These are phyloP conservation scores for Lasioglossum marginatum DNA, from an alignment of 2,888 invertebrate species.

Conservation along the genomic window DNA sequence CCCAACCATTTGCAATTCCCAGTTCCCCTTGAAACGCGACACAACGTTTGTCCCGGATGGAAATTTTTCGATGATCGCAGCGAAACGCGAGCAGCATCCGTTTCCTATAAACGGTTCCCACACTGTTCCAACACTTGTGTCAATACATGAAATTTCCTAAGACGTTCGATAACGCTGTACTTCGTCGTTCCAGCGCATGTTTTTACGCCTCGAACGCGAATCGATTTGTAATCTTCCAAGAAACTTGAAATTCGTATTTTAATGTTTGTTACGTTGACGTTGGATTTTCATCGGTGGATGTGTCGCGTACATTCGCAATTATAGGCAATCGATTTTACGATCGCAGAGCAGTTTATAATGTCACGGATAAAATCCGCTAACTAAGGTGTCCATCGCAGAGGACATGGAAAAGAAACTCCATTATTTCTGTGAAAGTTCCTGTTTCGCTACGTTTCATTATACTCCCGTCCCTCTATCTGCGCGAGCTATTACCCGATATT, in stretches of 20 bases:
- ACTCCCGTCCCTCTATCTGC: neutral
- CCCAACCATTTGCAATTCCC: neutral
- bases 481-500: neutral
- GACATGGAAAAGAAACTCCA: neutral
- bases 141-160: neutral
- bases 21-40: neutral
- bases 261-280: neutral
- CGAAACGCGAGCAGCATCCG: neutral
- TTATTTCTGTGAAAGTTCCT: neutral
- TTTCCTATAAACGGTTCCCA: neutral
- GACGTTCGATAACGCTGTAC: neutral
- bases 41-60: neutral
- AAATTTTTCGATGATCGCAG: conserved; percentile 9
- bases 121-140: neutral
- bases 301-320: neutral
- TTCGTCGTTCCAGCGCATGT: neutral
- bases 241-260: neutral
- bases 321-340: neutral
- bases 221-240: neutral
- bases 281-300: neutral
- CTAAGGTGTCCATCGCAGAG: neutral
- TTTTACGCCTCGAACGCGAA: neutral
- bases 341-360: neutral
- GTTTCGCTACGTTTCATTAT: neutral
- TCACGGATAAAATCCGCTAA: neutral